Evolutionary conservation across 2,113 vertebrate genomes (phyloP).

Genomic region (Lucifuga dentata): DNA sequence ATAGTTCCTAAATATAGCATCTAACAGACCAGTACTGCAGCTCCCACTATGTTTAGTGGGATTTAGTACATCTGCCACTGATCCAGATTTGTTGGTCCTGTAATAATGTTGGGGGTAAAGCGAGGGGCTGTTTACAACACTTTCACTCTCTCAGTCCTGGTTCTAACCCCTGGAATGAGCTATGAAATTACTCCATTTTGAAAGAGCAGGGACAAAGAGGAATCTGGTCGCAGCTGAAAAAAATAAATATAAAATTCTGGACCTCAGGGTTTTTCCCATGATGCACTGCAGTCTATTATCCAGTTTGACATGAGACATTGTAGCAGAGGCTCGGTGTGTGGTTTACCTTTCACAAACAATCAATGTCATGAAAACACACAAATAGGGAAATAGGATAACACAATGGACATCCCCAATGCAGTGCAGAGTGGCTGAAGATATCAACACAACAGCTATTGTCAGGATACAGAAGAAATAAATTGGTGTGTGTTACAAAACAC

Average conservation of each 20-base stretch:
- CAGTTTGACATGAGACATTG: slow-evolving; percentile 66
- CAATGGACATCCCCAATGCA: slow-evolving; percentile 35
- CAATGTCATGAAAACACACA: slow-evolving; percentile 48
- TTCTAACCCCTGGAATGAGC: slow-evolving; percentile 67
- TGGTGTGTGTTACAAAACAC: slow-evolving; percentile 28
- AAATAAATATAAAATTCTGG: slow-evolving; percentile 64
- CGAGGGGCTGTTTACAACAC: slow-evolving; percentile 48
- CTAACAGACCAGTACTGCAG: slow-evolving; percentile 24
- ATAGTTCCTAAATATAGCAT: slow-evolving; percentile 51
- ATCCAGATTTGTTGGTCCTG: slow-evolving; percentile 51
- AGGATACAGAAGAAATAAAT: slow-evolving; percentile 18
- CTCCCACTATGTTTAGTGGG: slow-evolving; percentile 31
- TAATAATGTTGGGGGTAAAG: slow-evolving; percentile 29
- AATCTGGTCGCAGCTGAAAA: slow-evolving; percentile 56
- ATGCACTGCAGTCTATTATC: slow-evolving; percentile 73
- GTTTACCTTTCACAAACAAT: slow-evolving; percentile 70
- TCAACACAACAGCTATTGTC: slow-evolving; percentile 38
- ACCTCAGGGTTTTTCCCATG: slow-evolving; percentile 60
- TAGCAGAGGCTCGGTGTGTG: slow-evolving; percentile 52
- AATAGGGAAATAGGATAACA: slow-evolving; percentile 47
- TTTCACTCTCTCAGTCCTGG: slow-evolving; percentile 48
- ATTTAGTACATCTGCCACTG: slow-evolving; percentile 34
- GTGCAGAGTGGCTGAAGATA: slow-evolving; percentile 42
- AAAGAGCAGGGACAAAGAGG: slow-evolving; percentile 25
- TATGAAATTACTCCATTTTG: slow-evolving; percentile 76